A percentile compares a stretch with the other conserved stretches of the same genome.
These are phyloP conservation scores for Oncorhynchus kisutch DNA, from an alignment of 2,113 vertebrate genomes.

Conservation along the genomic window DNA sequence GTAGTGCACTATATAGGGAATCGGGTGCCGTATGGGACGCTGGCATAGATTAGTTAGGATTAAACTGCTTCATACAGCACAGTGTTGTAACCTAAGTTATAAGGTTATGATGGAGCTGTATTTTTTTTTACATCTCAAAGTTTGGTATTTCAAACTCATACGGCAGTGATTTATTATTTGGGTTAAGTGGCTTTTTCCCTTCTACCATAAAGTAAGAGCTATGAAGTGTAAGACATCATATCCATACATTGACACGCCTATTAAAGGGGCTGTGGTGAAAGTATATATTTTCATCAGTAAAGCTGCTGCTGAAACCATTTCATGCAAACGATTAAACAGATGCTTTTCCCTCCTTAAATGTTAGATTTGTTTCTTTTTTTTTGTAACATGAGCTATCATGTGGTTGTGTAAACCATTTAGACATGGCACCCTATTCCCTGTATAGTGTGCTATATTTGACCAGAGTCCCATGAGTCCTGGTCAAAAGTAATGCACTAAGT, in stretches of 20 bases:
- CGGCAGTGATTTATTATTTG: slow-evolving; percentile 55
- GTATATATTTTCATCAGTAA: slow-evolving; percentile 74
- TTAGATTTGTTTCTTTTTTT: slow-evolving; percentile 29
- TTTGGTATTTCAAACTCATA: slow-evolving; percentile 54
- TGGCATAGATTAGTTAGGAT: slow-evolving; percentile 1
- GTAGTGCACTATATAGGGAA: no score
- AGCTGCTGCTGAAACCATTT: slow-evolving; percentile 70
- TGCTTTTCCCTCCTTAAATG: slow-evolving; percentile 54
- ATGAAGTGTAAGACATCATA: slow-evolving; percentile 66
- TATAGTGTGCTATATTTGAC: no score
- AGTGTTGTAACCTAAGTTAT: background rate
- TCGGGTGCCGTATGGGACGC: background rate
- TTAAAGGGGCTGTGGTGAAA: slow-evolving; percentile 67
- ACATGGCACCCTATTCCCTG: background rate
- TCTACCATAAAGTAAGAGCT: slow-evolving; percentile 67
- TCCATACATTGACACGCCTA: slow-evolving; percentile 70
- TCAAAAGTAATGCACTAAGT: no score
- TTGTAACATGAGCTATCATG: slow-evolving; percentile 40
- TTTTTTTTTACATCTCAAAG: slow-evolving; percentile 45
- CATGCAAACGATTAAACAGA: slow-evolving; percentile 72
- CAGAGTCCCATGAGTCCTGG: no score
- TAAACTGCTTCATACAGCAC: background rate
- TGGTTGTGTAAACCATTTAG: slow-evolving; percentile 34
- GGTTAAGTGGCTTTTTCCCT: slow-evolving; percentile 66
- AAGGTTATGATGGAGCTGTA: background rate